Percentiles rank a stretch among this genome's conserved stretches.
phyloP scores from a whole-genome alignment of 2,113 vertebrate genomes.

The Corydoras maculifer region DNA sequence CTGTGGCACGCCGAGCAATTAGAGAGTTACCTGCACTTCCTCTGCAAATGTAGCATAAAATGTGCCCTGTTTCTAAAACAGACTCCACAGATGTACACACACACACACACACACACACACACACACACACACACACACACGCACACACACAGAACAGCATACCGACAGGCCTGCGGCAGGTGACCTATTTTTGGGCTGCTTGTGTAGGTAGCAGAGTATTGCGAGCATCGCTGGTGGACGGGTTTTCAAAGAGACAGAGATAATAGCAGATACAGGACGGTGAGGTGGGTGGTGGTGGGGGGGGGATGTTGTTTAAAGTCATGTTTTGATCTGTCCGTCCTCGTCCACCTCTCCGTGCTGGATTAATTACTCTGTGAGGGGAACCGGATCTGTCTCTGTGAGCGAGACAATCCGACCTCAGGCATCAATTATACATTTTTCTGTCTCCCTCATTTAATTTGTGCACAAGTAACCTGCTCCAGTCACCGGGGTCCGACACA shows the following conservation, averaged over 20 bases:
- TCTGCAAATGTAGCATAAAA: constrained; percentile 24
- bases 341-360: constrained; percentile 48
- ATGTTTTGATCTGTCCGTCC: constrained; percentile 27
- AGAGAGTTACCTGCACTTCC: neutral
- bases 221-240: neutral
- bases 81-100: neutral
- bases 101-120: constrained; percentile 4
- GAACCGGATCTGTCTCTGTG: constrained; percentile 60
- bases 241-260: constrained; percentile 22
- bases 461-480: constrained; percentile 48
- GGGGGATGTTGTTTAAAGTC: constrained; percentile 7
- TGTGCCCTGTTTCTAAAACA: constrained; percentile 17
- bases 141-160: constrained; percentile 29
- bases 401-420: constrained; percentile 63
- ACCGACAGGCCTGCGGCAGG: constrained; percentile 50
- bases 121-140: constrained; percentile 34
- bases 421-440: constrained; percentile 73
- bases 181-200: constrained; percentile 62
- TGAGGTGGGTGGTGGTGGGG: constrained; percentile 17
- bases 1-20: neutral
- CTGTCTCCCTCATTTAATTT: constrained; percentile 71
- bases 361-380: constrained; percentile 67
- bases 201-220: constrained; percentile 41
- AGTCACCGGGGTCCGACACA: constrained; percentile 47
- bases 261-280: constrained; percentile 14